phyloP scores from a whole-genome alignment of 2,797 vertebrate genomes.

The Alosa sapidissima region DNA sequence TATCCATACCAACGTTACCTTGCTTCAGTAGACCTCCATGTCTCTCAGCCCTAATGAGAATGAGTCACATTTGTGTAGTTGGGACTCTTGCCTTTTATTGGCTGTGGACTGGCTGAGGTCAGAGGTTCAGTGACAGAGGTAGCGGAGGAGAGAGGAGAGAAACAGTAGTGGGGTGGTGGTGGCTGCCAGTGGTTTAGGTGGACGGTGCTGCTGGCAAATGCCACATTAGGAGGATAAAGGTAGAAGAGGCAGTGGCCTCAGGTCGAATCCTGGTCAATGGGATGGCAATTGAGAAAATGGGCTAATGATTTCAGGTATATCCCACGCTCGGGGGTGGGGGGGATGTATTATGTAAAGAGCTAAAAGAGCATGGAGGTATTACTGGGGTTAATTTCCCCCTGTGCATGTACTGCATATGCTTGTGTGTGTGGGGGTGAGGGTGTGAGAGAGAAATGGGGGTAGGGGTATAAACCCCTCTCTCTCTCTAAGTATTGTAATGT shows the following conservation, averaged over 20 bases:
- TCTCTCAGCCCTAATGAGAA: too few relatives aligned
- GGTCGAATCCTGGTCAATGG: not conserved
- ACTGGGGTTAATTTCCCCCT: not conserved
- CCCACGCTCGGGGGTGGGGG: not conserved
- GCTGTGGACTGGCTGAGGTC: too few relatives aligned
- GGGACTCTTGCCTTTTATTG: too few relatives aligned
- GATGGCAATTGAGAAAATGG: not conserved
- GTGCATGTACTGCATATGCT: not conserved
- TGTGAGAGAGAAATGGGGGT: not conserved
- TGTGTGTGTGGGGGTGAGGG: not conserved
- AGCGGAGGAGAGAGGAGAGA: not conserved
- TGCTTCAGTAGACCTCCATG: too few relatives aligned
- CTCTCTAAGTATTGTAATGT: not conserved
- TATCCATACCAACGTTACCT: too few relatives aligned
- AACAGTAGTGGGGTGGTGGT: not conserved
- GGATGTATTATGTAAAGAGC: not conserved
- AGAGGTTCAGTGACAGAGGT: too few relatives aligned
- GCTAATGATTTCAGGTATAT: constrained; percentile 20
- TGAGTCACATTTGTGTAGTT: too few relatives aligned
- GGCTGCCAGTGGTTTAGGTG: not conserved
- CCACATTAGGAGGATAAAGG: not conserved
- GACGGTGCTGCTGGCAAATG: not conserved
- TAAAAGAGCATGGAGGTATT: not conserved
- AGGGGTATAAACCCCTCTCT: not conserved
- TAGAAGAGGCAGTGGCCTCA: not conserved